Base-by-base conservation (phyloP, 2,113 vertebrate genomes). In the Channa argus region DNA sequence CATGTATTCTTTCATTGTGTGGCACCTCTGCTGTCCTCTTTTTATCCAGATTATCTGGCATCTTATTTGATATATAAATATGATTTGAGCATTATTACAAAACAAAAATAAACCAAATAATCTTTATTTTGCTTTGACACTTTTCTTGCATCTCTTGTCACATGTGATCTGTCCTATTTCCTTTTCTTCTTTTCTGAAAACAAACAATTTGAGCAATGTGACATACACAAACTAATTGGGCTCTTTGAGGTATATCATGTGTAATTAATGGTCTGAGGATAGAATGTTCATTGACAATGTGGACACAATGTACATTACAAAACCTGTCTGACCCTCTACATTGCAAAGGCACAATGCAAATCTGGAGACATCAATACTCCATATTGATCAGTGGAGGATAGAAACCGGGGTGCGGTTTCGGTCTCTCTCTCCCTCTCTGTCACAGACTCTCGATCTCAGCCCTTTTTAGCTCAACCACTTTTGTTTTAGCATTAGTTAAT, bases 31-130 rank as follows among this genome's bases (percentile, higher is more conserved):
- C 52, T 69, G 69, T 53, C 70, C 79, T 74, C 15, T 37, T 71
- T 90, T 64, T 36, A 69, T 65, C 77, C 86, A 90, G 90, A 92
- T 93, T 89, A 87, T 85, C 79, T 69, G 76, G 49, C 74, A 90
- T 88, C 89, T 90, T 91, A 86, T 81, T 61, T 86, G 88, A 89
- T 88, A 85, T 90, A 71, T 61, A 58, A 86, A 88, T 86, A 82
- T 83, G 55, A 92, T 90, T 90, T 86, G 63, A 86, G 73, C 81
- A 80, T 86, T 77, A 91, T 77, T 85, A 71, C 80, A 66, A 85
- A 85, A 81, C 36, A 63, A 51, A 46, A 82, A 83, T 82, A 83
- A 82, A 81, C 39, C 1, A 8, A 10, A 39, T 52, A 24, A 24
- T 66, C 73, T 84, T 71, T 62, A 63, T 63, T 67, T 54, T 58